A percentile compares a stretch with the other conserved stretches of the same genome.
Conservation (phyloP, 2,113 vertebrate species). For the Phalacrocorax aristotelis region DNA sequence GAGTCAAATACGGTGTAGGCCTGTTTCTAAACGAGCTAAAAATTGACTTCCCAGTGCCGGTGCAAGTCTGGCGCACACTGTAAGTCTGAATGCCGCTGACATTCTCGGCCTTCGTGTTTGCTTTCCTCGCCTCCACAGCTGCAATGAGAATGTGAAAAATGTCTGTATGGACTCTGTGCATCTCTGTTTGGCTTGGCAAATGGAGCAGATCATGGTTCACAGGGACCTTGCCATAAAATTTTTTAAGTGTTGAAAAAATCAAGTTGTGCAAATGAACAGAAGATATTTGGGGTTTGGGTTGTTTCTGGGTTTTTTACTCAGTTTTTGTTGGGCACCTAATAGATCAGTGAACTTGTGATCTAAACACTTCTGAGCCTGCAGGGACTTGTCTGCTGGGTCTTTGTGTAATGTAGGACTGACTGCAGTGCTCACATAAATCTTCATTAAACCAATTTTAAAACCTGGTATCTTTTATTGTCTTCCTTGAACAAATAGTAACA, state of each 20-base stretch:
- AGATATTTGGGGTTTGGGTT: neutral
- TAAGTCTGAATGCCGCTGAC: neutral
- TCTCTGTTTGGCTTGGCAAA: neutral
- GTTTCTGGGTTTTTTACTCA: neutral
- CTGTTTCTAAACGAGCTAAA: neutral
- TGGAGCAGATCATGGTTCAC: neutral
- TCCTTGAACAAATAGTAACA: neutral
- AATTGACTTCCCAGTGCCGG: neutral
- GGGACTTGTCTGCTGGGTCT: neutral
- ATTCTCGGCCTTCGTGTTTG: neutral
- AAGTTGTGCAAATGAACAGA: neutral
- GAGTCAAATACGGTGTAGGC: neutral
- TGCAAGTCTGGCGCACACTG: neutral
- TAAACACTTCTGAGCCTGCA: neutral
- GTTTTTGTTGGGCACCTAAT: neutral
- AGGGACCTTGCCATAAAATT: neutral
- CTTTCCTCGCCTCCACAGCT: neutral
- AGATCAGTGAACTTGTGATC: neutral
- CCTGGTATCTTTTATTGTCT: neutral
- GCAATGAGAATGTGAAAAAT: neutral
- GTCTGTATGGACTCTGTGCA: neutral
- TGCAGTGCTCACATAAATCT: neutral
- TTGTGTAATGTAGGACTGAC: neutral
- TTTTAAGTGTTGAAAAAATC: neutral
- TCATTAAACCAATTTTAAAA: neutral